Percentiles rank a stretch among this genome's conserved stretches.
These are phyloP conservation scores for Coregonus ussuriensis DNA, from an alignment of 2,797 vertebrate genomes.

Conservation along the genomic window DNA sequence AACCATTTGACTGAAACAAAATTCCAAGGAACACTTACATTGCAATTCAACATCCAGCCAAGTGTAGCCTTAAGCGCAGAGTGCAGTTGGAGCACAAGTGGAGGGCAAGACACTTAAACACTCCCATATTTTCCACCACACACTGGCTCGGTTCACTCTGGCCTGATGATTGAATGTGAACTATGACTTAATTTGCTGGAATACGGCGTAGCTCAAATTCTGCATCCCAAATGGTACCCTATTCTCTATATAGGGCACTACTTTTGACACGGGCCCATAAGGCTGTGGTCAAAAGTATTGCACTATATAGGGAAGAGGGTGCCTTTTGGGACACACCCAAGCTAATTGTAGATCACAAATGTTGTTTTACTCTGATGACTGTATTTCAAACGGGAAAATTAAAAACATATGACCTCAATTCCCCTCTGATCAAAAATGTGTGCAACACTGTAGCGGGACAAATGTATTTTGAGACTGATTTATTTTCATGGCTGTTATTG, in stretches of 20 bases:
- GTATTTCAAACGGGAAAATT: background rate
- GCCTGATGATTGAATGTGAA: conserved; percentile 7
- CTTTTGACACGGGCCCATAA: no score
- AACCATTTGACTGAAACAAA: background rate
- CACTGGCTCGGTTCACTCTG: background rate
- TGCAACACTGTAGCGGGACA: background rate
- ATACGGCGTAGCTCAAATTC: background rate
- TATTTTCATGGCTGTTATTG: background rate
- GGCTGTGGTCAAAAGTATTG: no score
- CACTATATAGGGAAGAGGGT: no score
- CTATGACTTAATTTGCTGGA: conserved; percentile 22
- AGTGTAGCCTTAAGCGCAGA: background rate
- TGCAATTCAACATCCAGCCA: background rate
- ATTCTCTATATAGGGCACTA: no score
- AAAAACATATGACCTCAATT: background rate
- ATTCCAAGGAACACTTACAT: background rate
- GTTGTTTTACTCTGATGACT: conserved; percentile 7
- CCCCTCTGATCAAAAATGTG: background rate
- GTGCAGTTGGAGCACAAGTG: background rate
- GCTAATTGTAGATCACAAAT: conserved; percentile 17
- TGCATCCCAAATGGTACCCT: background rate
- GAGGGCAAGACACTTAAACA: background rate
- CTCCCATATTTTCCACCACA: conserved; percentile 7
- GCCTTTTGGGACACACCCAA: background rate
- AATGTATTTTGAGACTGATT: background rate